A percentile compares a stretch with the other conserved stretches of the same genome.
Conservation (phyloP, 2,113 vertebrate species). For the Mellivora capensis region DNA sequence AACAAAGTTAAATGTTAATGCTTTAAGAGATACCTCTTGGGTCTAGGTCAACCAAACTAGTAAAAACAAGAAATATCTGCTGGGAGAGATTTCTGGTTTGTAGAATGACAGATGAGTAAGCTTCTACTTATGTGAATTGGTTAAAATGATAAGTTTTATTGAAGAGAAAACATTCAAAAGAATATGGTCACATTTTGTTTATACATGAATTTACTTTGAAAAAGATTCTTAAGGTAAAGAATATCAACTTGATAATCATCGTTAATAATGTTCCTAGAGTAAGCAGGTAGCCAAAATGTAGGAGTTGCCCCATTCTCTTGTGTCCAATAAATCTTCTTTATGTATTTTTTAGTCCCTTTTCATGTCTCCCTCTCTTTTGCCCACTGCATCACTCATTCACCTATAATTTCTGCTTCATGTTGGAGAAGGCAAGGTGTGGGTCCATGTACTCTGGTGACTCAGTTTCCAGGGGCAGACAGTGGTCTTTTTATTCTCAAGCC, state of each 20-base stretch:
- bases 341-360: not conserved
- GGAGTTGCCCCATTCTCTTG: not conserved
- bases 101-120: not conserved
- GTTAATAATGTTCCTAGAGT: not conserved
- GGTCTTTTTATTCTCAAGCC: not conserved
- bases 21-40: not conserved
- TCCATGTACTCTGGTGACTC: not conserved
- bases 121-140: not conserved
- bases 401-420: not conserved
- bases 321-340: not conserved
- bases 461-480: not conserved
- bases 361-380: not conserved
- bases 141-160: not conserved
- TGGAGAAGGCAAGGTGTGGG: not conserved
- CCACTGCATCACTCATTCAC: not conserved
- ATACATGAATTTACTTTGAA: not conserved
- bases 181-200: not conserved
- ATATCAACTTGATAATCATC: not conserved
- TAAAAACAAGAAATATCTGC: not conserved
- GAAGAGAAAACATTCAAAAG: not conserved
- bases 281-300: not conserved
- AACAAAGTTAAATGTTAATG: not conserved
- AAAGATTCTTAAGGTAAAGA: not conserved
- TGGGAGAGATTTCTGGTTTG: not conserved
- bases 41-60: not conserved